phyloP scores from a whole-genome alignment of 2,797 vertebrate genomes.

The Squalus acanthias region DNA sequence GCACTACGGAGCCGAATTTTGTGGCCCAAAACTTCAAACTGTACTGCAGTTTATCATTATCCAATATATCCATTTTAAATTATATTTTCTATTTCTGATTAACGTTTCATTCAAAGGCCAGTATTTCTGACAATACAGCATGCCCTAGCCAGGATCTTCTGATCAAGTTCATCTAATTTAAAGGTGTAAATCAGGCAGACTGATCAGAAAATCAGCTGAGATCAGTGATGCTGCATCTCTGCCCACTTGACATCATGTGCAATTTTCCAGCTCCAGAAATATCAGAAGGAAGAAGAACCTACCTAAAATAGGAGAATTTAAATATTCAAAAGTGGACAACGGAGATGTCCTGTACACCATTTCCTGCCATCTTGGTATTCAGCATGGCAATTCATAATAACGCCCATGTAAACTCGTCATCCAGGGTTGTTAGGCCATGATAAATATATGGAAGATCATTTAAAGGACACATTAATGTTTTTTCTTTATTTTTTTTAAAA shows the following conservation, averaged over 20 bases:
- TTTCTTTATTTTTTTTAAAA: neutral
- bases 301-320: neutral
- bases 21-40: neutral
- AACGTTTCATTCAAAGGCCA: neutral
- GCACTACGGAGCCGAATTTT: too few relatives aligned
- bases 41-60: neutral
- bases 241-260: neutral
- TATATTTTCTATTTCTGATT: neutral
- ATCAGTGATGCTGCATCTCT: neutral
- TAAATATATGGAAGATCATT: neutral
- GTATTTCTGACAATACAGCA: neutral
- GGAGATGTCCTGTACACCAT: neutral
- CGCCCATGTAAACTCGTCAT: too few relatives aligned
- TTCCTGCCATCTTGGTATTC: neutral
- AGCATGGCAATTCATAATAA: neutral
- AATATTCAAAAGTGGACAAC: neutral
- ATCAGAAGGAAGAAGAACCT: neutral
- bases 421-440: too few relatives aligned
- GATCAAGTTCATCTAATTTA: neutral
- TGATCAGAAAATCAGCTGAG: neutral
- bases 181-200: neutral
- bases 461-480: neutral
- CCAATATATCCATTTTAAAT: neutral
- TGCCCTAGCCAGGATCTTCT: neutral
- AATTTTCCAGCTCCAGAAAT: neutral